Evolutionary conservation across 2,797 vertebrate genomes (phyloP).

Genomic region (Spinus olivaceus): DNA sequence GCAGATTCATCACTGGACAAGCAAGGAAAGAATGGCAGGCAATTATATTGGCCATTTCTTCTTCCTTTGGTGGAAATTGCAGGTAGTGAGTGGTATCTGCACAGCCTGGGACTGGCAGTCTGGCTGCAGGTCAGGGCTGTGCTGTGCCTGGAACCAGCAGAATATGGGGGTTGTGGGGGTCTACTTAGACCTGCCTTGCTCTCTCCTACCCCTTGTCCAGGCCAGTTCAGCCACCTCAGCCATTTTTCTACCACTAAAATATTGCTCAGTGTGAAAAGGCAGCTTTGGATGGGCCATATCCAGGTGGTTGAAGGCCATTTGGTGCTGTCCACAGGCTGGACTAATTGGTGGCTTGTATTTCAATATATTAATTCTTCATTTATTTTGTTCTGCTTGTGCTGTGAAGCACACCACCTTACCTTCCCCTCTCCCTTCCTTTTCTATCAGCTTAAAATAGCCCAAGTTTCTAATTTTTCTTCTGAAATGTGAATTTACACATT

Average conservation of each 20-base stretch:
- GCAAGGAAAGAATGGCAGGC: background rate
- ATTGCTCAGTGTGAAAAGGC: background rate
- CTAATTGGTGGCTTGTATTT: background rate
- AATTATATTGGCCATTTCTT: background rate
- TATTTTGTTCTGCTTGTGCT: background rate
- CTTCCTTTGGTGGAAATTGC: background rate
- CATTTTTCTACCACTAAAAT: background rate
- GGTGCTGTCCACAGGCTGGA: background rate
- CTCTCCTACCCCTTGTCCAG: background rate
- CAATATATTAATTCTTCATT: background rate
- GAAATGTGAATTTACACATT: background rate
- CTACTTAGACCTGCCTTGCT: rapidly evolving
- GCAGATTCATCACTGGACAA: rapidly evolving
- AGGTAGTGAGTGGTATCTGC: background rate
- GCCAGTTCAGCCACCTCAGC: background rate
- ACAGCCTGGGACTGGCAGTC: background rate
- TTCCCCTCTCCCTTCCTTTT: background rate
- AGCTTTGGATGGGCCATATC: background rate
- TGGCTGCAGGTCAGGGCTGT: background rate
- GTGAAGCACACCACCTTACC: background rate
- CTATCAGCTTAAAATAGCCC: background rate
- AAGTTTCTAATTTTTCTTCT: background rate
- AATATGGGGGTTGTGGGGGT: rapidly evolving
- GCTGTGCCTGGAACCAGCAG: background rate
- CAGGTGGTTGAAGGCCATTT: background rate